These are phyloP conservation scores for Microdon myrmicae DNA, from an alignment of 2,888 invertebrate species.

Conservation along the genomic window DNA sequence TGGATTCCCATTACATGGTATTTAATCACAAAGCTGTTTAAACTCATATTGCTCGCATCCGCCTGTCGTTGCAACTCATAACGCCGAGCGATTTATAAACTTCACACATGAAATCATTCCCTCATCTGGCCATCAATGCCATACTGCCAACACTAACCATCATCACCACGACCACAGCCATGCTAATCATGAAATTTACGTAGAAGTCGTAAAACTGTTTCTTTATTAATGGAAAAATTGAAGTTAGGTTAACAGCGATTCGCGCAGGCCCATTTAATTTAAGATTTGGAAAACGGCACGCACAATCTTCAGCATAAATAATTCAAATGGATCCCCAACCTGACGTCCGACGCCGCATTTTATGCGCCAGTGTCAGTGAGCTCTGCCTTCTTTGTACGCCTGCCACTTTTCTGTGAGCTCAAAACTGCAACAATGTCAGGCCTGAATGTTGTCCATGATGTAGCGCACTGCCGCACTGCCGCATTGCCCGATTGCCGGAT, in stretches of 20 bases:
- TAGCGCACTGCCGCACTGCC: slow-evolving; percentile 34
- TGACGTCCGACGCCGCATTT: slow-evolving; percentile 43
- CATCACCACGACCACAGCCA: slow-evolving; percentile 20
- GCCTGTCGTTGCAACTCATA: slow-evolving; percentile 40
- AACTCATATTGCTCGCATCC: slow-evolving; percentile 39
- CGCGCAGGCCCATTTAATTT: slow-evolving; percentile 50
- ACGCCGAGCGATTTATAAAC: slow-evolving; percentile 48
- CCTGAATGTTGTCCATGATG: slow-evolving; percentile 8
- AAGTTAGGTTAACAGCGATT: slow-evolving; percentile 53
- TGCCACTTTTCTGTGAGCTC: slow-evolving; percentile 9
- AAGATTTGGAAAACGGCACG: slow-evolving; percentile 52
- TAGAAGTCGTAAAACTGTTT: slow-evolving; percentile 51
- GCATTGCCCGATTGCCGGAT: not conserved
- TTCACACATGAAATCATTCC: slow-evolving; percentile 51
- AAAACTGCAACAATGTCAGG: slow-evolving; percentile 17
- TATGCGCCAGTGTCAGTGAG: slow-evolving; percentile 44
- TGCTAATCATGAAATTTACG: slow-evolving; percentile 50
- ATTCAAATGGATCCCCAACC: slow-evolving; percentile 46
- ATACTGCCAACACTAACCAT: slow-evolving; percentile 12
- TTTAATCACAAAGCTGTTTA: slow-evolving; percentile 47
- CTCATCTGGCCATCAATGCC: slow-evolving; percentile 36
- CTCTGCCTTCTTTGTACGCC: slow-evolving; percentile 19
- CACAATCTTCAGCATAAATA: slow-evolving; percentile 51
- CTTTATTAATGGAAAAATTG: slow-evolving; percentile 52
- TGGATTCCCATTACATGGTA: slow-evolving; percentile 35